Conservation (phyloP, 2,113 vertebrate species). For the Struthio camelus region DNA sequence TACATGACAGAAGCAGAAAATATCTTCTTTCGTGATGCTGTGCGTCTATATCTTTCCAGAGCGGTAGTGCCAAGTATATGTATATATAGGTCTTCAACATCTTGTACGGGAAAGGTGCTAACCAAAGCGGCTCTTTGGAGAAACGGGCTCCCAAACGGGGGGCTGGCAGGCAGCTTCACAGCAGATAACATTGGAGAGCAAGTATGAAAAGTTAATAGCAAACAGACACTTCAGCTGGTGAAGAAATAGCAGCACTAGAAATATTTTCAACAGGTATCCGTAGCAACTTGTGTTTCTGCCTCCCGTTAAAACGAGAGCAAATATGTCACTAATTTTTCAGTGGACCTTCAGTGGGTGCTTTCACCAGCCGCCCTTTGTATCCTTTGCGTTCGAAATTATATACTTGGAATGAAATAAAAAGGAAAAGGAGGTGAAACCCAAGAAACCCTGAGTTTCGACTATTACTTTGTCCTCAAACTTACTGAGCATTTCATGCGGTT, state of each 20-base stretch:
- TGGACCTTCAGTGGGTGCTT: background rate
- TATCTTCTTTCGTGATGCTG: background rate
- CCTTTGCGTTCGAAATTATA: background rate
- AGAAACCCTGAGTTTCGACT: background rate
- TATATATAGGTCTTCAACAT: background rate
- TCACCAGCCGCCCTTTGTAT: background rate
- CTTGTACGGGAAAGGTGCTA: background rate
- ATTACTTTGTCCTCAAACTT: background rate
- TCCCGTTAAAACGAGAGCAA: background rate
- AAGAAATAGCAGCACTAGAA: background rate
- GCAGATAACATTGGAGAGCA: background rate
- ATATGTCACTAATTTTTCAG: background rate
- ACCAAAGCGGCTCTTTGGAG: background rate
- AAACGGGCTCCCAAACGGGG: background rate
- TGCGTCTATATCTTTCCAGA: accelerated
- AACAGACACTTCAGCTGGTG: background rate
- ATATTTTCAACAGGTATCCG: background rate
- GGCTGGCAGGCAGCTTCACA: background rate
- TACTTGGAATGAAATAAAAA: background rate
- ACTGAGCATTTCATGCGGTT: background rate
- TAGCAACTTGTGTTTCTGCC: background rate
- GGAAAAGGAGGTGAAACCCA: background rate
- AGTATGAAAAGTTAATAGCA: background rate
- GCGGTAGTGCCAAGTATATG: accelerated
- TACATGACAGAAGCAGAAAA: background rate